Evolutionary conservation across 2,797 vertebrate species (phyloP).

Genomic region (Dendrocincla tyrannina): DNA sequence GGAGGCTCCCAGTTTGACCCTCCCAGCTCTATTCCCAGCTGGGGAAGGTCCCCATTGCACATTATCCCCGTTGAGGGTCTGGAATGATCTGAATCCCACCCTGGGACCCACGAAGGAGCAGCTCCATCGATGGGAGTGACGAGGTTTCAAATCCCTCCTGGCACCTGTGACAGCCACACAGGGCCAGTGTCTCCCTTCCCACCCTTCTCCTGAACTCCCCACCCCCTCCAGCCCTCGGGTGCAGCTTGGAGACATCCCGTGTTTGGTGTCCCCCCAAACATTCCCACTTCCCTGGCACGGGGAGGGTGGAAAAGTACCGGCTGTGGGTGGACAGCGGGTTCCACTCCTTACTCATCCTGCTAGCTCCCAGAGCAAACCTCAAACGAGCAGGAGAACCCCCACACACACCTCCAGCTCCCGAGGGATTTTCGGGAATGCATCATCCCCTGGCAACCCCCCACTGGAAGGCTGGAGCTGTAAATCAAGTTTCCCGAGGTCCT

Average conservation of each 20-base stretch:
- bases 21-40: not conserved
- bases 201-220: not conserved
- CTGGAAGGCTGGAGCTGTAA: not conserved
- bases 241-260: not conserved
- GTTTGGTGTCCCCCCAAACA: not conserved
- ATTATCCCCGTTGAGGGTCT: not conserved
- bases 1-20: not conserved
- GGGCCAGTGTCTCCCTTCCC: not conserved
- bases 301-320: not conserved
- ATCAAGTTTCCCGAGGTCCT: not conserved
- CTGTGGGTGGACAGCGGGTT: not conserved
- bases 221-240: not conserved
- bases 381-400: not conserved
- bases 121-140: rapidly evolving
- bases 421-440: rapidly evolving
- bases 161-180: not conserved
- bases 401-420: not conserved
- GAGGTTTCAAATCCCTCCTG: rapidly evolving
- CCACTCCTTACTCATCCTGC: not conserved
- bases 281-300: not conserved
- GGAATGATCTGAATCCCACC: not conserved
- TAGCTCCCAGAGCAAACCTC: not conserved
- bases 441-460: not conserved
- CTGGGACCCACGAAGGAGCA: rapidly evolving
- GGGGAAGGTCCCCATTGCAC: not conserved